Evolutionary conservation across 2,113 vertebrate genomes (phyloP).

Genomic region (Apodemus sylvaticus): DNA sequence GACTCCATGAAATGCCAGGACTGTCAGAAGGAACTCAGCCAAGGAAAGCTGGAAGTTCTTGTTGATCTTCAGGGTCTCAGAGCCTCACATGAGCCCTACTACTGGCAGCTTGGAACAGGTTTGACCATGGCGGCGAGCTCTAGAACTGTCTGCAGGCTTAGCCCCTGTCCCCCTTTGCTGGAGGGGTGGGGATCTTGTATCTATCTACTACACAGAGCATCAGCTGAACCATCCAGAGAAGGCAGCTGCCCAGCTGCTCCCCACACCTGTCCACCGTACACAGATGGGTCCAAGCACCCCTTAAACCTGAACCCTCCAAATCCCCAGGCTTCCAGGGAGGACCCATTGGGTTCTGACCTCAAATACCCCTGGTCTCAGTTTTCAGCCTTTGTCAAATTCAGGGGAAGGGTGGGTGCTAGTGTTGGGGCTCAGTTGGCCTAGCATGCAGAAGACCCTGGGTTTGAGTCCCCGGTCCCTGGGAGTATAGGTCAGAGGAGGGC

Average conservation of each 20-base stretch:
- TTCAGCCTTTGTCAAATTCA: not conserved
- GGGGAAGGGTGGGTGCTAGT: not conserved
- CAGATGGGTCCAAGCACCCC: not conserved
- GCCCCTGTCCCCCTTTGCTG: not conserved
- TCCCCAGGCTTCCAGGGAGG: not conserved
- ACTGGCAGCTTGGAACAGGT: too few species aligned
- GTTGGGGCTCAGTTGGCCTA: not conserved
- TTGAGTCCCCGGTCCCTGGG: not conserved
- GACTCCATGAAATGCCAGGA: not conserved
- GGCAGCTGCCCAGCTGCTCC: not conserved
- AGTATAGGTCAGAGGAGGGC: not conserved
- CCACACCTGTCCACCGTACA: not conserved
- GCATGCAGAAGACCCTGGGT: not conserved
- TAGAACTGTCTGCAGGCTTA: not conserved
- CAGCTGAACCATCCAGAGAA: not conserved
- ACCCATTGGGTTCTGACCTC: not conserved
- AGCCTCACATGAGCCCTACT: not conserved
- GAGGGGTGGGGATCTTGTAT: not conserved
- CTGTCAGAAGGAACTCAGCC: accelerated
- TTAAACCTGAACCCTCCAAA: not conserved
- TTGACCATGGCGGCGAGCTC: not conserved
- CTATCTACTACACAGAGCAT: not conserved
- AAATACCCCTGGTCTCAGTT: not conserved
- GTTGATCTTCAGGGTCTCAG: not conserved
- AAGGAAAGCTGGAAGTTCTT: accelerated